A percentile compares a stretch with the other conserved stretches of the same genome.
Conservation (phyloP, 2,888 invertebrate genomes). For the Drosophila mulleri region DNA sequence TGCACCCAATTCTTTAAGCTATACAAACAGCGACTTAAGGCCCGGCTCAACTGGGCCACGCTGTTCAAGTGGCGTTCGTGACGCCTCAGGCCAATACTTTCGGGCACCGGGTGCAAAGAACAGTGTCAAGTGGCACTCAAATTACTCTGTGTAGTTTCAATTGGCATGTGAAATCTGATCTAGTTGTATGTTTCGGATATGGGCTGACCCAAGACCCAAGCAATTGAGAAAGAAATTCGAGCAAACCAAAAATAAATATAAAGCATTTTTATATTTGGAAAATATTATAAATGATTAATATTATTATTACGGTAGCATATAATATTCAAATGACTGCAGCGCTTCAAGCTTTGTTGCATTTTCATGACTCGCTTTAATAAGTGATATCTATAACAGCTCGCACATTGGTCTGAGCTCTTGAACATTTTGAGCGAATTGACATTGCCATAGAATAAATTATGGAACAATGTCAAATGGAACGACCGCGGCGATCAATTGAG, state of each 20-base stretch:
- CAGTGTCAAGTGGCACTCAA: conserved; percentile 39
- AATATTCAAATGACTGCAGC: too few species aligned
- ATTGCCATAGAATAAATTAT: too few species aligned
- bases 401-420: too few species aligned
- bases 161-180: conserved; percentile 32
- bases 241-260: background rate
- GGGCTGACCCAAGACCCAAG: background rate
- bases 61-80: conserved; percentile 1
- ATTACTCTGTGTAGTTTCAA: conserved; percentile 25
- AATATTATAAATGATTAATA: too few species aligned
- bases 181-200: background rate
- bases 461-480: too few species aligned
- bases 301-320: too few species aligned
- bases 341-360: too few species aligned
- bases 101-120: conserved; percentile 1
- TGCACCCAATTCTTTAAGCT: conserved; percentile 8
- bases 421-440: too few species aligned
- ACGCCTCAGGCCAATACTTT: background rate
- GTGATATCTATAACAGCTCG: too few species aligned
- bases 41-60: conserved; percentile 28
- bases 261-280: background rate
- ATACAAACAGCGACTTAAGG: conserved; percentile 16
- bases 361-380: too few species aligned
- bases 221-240: background rate
- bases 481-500: too few species aligned